Evolutionary conservation across 2,888 invertebrate species (phyloP).

Genomic region (Xanthia icteritia): DNA sequence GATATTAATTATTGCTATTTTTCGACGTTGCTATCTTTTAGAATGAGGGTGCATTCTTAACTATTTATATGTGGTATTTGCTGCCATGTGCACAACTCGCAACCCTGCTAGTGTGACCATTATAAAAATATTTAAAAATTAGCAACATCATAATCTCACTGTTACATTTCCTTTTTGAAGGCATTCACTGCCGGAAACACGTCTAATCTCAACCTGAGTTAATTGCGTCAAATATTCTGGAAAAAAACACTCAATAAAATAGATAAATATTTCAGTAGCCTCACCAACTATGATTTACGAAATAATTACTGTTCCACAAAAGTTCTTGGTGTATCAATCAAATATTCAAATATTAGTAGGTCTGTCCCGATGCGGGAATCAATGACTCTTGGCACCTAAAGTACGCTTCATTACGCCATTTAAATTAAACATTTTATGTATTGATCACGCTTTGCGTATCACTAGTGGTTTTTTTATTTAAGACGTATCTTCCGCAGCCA

Average conservation of each 20-base stretch:
- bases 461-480: not conserved
- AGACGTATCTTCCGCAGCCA: constrained; percentile 28
- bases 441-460: not conserved
- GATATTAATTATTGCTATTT: not conserved
- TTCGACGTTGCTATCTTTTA: not conserved
- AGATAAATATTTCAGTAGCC: not conserved
- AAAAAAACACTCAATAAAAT: not conserved
- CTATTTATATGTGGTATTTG: not conserved
- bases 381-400: constrained; percentile 24
- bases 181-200: constrained; percentile 23
- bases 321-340: constrained; percentile 5
- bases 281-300: not conserved
- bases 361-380: constrained; percentile 24
- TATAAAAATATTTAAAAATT: constrained; percentile 23
- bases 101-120: constrained; percentile 6
- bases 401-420: not conserved
- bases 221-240: not conserved
- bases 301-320: not conserved
- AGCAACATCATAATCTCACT: constrained; percentile 40
- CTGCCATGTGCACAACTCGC: not conserved
- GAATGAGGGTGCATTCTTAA: not conserved
- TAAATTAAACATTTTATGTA: not conserved
- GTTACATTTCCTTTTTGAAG: constrained; percentile 15
- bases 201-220: not conserved
- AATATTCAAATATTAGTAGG: not conserved